phyloP scores from a whole-genome alignment of 2,888 invertebrate species.

The Parnassius apollo region DNA sequence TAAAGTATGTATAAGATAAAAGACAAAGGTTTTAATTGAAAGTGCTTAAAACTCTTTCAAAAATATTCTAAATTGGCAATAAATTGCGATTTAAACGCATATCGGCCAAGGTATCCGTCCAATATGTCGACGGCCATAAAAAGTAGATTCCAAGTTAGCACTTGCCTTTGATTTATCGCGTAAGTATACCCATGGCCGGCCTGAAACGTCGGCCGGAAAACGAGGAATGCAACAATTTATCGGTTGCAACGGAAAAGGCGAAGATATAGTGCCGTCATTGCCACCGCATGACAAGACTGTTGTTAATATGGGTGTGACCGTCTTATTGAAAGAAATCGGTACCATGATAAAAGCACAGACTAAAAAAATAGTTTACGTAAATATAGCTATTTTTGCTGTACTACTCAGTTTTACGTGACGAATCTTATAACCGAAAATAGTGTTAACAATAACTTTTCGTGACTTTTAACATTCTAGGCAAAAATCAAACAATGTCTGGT shows the following conservation, averaged over 20 bases:
- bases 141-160: slow-evolving; percentile 63
- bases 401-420: too few relatives aligned
- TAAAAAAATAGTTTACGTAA: too few relatives aligned
- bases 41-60: not conserved
- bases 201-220: slow-evolving; percentile 54
- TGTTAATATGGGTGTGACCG: slow-evolving; percentile 15
- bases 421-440: too few relatives aligned
- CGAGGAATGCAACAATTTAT: slow-evolving; percentile 54
- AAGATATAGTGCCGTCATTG: slow-evolving; percentile 40
- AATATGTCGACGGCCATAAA: slow-evolving; percentile 59
- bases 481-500: slow-evolving; percentile 3
- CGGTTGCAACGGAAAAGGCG: slow-evolving; percentile 43
- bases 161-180: slow-evolving; percentile 66
- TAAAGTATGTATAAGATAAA: too few relatives aligned
- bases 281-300: slow-evolving; percentile 31
- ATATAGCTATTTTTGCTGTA: too few relatives aligned
- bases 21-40: too few relatives aligned
- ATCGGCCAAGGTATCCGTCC: slow-evolving; percentile 68
- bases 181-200: slow-evolving; percentile 41
- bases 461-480: not conserved
- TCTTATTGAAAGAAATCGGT: not conserved
- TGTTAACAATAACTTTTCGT: not conserved
- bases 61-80: slow-evolving; percentile 42
- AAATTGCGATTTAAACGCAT: slow-evolving; percentile 59
- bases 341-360: too few relatives aligned